Percentiles rank a stretch among this genome's conserved stretches.
These are phyloP conservation scores for Chinchilla lanigera DNA, from an alignment of 2,113 vertebrate genomes.

Conservation along the genomic window DNA sequence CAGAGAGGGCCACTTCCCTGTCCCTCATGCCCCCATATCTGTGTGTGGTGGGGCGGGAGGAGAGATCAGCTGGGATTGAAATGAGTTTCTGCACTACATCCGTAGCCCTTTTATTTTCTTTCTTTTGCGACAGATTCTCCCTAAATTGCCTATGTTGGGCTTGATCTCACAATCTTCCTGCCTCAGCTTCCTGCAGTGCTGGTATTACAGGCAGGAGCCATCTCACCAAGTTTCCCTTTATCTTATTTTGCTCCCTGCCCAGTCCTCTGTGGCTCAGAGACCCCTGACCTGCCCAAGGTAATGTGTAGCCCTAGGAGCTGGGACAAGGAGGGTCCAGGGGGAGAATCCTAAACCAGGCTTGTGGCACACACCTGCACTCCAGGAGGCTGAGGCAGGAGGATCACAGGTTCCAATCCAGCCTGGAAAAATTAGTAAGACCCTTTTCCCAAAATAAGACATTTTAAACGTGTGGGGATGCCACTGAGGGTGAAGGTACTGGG, in stretches of 20 bases:
- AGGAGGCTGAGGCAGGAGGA: background rate
- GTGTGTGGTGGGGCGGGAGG: no score
- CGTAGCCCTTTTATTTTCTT: background rate
- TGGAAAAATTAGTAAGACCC: background rate
- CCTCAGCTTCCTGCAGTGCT: background rate
- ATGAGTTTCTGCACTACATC: background rate
- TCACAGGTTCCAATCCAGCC: background rate
- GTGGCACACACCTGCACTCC: background rate
- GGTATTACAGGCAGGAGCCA: background rate
- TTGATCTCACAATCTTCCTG: background rate
- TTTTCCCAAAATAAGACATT: background rate
- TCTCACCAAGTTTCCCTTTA: background rate
- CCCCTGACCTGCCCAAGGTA: background rate
- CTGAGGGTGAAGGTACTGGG: background rate
- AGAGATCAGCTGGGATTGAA: background rate
- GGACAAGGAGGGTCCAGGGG: background rate
- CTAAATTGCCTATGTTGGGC: background rate
- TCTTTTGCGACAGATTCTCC: background rate
- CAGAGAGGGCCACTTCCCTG: background rate
- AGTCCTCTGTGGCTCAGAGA: background rate
- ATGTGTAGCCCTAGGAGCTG: background rate
- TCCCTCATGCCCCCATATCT: background rate
- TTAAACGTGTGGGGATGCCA: background rate
- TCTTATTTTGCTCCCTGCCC: background rate
- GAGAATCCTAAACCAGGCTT: background rate